Percentiles rank a stretch among this genome's conserved stretches.
phyloP scores from a whole-genome alignment of 2,797 vertebrate genomes.

The Semotilus atromaculatus region DNA sequence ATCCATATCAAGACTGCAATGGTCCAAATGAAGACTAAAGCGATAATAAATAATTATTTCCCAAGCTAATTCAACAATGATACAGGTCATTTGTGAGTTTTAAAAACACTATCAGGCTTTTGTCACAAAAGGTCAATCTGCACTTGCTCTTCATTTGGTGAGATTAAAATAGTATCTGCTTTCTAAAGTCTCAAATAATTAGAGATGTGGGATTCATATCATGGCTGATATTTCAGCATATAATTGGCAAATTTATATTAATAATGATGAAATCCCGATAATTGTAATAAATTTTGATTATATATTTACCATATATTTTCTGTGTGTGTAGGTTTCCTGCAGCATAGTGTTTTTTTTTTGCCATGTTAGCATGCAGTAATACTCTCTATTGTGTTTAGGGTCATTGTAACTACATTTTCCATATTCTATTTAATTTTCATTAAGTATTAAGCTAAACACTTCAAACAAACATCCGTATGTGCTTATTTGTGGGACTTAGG shows the following conservation, averaged over 20 bases:
- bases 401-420: neutral
- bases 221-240: neutral
- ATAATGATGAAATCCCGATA: neutral
- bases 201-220: neutral
- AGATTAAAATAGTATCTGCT: constrained; percentile 31
- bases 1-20: constrained; percentile 2
- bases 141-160: neutral
- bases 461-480: neutral
- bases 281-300: neutral
- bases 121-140: constrained; percentile 32
- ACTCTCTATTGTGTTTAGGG: neutral
- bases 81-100: neutral
- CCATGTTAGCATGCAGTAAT: neutral
- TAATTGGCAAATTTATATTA: neutral
- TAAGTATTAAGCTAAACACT: neutral
- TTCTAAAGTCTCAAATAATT: constrained; percentile 41
- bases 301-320: neutral
- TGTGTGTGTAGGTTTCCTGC: neutral
- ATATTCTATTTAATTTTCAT: neutral
- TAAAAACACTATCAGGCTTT: neutral
- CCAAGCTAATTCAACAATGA: neutral
- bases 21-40: neutral
- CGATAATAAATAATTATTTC: neutral
- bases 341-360: neutral
- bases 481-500: neutral